Percentiles rank a stretch among this genome's conserved stretches.
Evolutionary conservation across 2,797 vertebrate species (phyloP).

Genomic region (Acanthiza pusilla): DNA sequence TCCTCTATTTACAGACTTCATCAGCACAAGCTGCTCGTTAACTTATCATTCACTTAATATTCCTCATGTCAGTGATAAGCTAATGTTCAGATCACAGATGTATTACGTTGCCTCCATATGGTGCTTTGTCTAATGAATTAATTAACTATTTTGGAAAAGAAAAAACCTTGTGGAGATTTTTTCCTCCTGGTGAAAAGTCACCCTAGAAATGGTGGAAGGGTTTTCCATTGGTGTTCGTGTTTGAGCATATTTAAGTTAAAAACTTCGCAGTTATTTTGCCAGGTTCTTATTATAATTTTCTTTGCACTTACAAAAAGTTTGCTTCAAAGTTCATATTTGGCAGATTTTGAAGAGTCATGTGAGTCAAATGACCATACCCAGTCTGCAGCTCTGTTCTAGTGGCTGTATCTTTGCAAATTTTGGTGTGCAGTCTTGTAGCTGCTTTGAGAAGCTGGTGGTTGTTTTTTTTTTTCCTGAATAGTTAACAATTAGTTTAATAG

Average conservation of each 20-base stretch:
- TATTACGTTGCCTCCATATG: constrained; percentile 52
- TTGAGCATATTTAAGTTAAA: neutral
- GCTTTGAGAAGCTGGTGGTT: neutral
- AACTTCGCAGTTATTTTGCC: neutral
- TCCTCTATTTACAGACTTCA: constrained; percentile 53
- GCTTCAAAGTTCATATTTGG: neutral
- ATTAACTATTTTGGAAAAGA: neutral
- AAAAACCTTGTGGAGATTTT: neutral
- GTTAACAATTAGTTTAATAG: neutral
- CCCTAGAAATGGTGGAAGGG: neutral
- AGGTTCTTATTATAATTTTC: neutral
- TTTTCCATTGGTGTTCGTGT: neutral
- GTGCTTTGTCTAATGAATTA: constrained; percentile 60
- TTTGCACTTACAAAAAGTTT: neutral
- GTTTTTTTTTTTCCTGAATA: neutral
- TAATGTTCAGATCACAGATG: constrained; percentile 35
- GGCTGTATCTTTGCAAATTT: neutral
- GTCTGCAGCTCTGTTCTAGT: neutral
- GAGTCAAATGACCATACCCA: neutral
- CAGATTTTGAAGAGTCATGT: neutral
- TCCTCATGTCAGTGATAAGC: constrained; percentile 32
- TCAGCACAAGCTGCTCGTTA: constrained; percentile 41
- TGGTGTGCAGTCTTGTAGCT: neutral
- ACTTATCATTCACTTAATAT: constrained; percentile 38
- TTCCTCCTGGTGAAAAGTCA: neutral